Percentiles rank a stretch among this genome's conserved stretches.
Evolutionary conservation across 1,140 invertebrate genomes (phyloP).

Genomic region (Tetranychus cinnabarinus): DNA sequence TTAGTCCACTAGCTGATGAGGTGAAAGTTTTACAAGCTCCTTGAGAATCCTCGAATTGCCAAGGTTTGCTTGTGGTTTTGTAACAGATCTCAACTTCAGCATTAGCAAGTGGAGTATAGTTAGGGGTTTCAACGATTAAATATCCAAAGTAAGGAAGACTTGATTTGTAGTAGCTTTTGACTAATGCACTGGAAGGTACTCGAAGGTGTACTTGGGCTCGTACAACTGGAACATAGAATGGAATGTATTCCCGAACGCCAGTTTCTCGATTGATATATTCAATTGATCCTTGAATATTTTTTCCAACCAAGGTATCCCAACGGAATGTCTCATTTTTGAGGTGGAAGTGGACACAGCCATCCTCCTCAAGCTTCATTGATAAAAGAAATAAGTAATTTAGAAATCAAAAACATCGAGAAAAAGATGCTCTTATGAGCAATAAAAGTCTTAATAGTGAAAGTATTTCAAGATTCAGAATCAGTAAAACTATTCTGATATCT

Average conservation of each 20-base stretch:
- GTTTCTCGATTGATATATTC: background rate
- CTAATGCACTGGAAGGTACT: background rate
- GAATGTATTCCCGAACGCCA: background rate
- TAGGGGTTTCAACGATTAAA: background rate
- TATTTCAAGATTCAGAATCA: too few relatives aligned
- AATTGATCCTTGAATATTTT: too few relatives aligned
- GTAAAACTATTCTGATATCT: too few relatives aligned
- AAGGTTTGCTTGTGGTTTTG: background rate
- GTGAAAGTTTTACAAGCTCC: background rate
- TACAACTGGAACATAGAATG: background rate
- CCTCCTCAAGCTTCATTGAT: background rate
- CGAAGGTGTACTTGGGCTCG: background rate
- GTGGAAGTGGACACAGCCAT: background rate
- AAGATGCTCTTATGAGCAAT: too few relatives aligned
- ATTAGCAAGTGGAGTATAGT: background rate
- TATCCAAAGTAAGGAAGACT: background rate
- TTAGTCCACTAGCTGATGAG: background rate
- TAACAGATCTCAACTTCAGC: background rate
- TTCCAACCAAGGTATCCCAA: background rate
- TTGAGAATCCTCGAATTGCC: too few relatives aligned
- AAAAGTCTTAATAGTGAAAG: too few relatives aligned
- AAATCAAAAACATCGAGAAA: too few relatives aligned
- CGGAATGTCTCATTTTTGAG: background rate
- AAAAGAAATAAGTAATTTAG: too few relatives aligned
- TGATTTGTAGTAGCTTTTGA: background rate